Percentiles rank a stretch among this genome's conserved stretches.
Evolutionary conservation across 2,888 invertebrate genomes (phyloP).

Genomic region (Odontocolon sp.): DNA sequence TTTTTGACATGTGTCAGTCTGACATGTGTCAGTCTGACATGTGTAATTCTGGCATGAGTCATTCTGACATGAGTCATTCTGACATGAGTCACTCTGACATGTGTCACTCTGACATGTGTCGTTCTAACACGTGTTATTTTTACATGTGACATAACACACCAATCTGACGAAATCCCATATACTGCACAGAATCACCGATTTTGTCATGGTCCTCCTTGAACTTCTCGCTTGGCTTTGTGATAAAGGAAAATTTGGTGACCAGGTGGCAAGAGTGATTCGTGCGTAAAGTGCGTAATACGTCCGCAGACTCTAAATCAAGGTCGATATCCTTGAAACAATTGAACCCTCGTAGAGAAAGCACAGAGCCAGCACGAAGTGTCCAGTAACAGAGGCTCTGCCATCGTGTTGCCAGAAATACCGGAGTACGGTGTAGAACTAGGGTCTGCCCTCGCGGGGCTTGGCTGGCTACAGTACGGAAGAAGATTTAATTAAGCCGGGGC

Average conservation of each 20-base stretch:
- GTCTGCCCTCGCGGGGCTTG: conserved; percentile 64
- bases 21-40: too few relatives aligned
- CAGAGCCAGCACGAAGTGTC: conserved; percentile 38
- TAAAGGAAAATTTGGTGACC: conserved; percentile 1
- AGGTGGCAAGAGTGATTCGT: conserved; percentile 12
- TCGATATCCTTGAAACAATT: conserved; percentile 79
- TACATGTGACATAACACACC: too few relatives aligned
- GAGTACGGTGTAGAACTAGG: conserved; percentile 53
- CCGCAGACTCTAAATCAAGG: conserved; percentile 76
- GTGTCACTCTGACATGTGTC: too few relatives aligned
- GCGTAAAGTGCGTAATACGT: conserved; percentile 33
- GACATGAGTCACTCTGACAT: too few relatives aligned
- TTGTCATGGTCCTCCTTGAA: conserved; percentile 20
- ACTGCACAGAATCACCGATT: too few relatives aligned
- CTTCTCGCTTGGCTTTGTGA: not conserved
- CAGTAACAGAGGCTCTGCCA: conserved; percentile 55
- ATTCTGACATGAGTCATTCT: too few relatives aligned
- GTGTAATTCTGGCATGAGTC: too few relatives aligned
- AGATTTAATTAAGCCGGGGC: conserved; percentile 81
- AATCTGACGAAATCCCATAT: too few relatives aligned
- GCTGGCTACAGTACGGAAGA: conserved; percentile 77
- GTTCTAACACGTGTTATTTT: too few relatives aligned
- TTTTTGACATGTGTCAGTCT: too few relatives aligned
- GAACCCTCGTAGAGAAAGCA: too few relatives aligned
- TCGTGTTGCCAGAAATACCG: conserved; percentile 62